Evolutionary conservation across 2,113 vertebrate species (phyloP).

Genomic region (Ctenodactylus gundi): DNA sequence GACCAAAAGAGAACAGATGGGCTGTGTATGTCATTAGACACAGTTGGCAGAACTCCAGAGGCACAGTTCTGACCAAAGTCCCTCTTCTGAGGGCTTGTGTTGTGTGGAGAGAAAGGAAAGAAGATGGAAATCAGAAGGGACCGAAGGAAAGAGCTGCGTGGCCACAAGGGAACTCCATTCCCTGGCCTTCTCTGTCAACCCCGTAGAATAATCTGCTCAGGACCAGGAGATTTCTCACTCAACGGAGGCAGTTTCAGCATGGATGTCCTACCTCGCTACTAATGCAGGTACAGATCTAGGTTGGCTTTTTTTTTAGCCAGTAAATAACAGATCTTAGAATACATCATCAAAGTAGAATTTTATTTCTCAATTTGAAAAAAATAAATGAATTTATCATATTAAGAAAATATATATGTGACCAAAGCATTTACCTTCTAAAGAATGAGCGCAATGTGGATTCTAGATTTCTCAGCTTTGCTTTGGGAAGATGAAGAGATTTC

Average conservation of each 20-base stretch:
- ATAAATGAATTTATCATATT: not conserved
- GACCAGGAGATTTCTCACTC: not conserved
- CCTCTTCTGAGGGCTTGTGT: not conserved
- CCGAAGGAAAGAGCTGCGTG: not conserved
- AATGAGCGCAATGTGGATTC: slow-evolving; percentile 5
- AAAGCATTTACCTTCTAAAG: not conserved
- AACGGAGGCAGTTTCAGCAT: not conserved
- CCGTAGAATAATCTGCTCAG: not conserved
- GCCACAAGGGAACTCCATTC: not conserved
- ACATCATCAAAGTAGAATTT: not conserved
- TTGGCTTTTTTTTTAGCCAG: not conserved
- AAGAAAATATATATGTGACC: not conserved
- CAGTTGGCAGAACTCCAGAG: not conserved
- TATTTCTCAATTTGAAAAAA: slow-evolving; percentile 20
- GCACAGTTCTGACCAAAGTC: not conserved
- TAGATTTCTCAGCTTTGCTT: slow-evolving; percentile 1
- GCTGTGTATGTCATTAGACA: not conserved
- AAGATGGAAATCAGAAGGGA: not conserved
- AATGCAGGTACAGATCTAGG: not conserved
- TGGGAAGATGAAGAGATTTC: slow-evolving; percentile 49
- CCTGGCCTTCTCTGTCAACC: not conserved
- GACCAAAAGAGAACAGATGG: not conserved
- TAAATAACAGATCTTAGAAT: not conserved
- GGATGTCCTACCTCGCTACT: not conserved
- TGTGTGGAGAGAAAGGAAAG: not conserved